Base-by-base conservation (phyloP, 2,113 vertebrate genomes). In the Columbina picui region DNA sequence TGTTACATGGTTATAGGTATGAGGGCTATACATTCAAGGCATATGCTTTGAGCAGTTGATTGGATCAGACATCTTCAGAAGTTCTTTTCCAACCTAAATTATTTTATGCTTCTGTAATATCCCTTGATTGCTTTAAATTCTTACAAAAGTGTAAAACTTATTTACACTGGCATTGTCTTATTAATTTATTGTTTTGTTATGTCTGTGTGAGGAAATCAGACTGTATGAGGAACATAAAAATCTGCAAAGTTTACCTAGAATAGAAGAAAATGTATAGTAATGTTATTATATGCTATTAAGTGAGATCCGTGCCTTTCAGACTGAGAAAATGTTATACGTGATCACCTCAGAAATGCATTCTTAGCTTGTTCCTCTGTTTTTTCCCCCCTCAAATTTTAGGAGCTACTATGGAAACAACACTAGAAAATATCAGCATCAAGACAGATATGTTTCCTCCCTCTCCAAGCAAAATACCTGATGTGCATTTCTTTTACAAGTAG, bases 401-500 rank as follows among this genome's bases (percentile, higher is more conserved):
- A 96, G 99, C 98, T 49, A 99, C 99, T 23, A 93, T 98, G 84
- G 98, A 99, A 79, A 97, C 96, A 65, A 96, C 36, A 2, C 96
- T 99, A 73, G 97, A 98, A 69, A 98, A 98, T 78, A 98, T 99
- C 94, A 98, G 89, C 60, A 96, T 98, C 30, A 98, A 96, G 94
- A 96, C 98, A 80, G 98, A 99, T 55, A 95, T 98, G 49, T 99
- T 98, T 87, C 97, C 98, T 38, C 86, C 93, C 30, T 94, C 97
- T 79, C 95, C 97, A 50, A 98, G 96, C 82, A 99, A 98, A 96
- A 94, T 99, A 83, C 98, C 98, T 7, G 99, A 99, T 93, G 96
- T 99, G 39, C 98, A 99, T 97, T 99, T 99, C 97, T 99, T 98
- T 98, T 99, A 99, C 98, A 98, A 98, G 99, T 99, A 98, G 96